These are phyloP conservation scores for Drosophila mauritiana DNA, from an alignment of 1,140 invertebrate genomes.

Conservation along the genomic window DNA sequence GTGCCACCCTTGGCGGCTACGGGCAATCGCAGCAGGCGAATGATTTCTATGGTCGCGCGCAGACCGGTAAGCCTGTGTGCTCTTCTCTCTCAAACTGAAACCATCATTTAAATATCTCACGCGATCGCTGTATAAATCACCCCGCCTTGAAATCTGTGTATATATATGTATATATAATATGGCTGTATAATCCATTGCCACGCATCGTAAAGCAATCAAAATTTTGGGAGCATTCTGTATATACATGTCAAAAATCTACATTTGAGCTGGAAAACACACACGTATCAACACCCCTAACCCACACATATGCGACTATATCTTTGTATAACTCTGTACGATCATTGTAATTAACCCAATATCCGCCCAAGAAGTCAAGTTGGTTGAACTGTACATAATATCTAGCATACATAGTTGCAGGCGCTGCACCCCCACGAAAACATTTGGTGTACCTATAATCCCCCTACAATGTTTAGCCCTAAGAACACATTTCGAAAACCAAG, in stretches of 20 bases:
- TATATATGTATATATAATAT: conserved; percentile 25
- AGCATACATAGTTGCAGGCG: conserved; percentile 19
- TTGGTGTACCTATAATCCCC: neutral
- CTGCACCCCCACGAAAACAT: conserved; percentile 31
- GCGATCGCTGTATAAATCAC: conserved; percentile 48
- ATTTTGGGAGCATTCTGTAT: conserved; percentile 46
- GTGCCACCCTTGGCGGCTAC: conserved; percentile 51
- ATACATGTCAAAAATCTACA: conserved; percentile 9
- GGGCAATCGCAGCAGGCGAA: conserved; percentile 68
- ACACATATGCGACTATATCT: conserved; percentile 24
- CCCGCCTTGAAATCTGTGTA: conserved; percentile 38
- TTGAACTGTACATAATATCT: conserved; percentile 43
- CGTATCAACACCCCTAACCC: conserved; percentile 28
- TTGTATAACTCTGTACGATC: conserved; percentile 49
- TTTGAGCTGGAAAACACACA: conserved; percentile 24
- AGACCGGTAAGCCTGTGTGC: conserved; percentile 84
- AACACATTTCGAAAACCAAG: neutral
- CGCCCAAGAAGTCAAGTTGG: conserved; percentile 18
- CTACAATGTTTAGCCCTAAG: conserved; percentile 11
- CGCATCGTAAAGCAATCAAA: conserved; percentile 43
- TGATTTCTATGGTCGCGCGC: conserved; percentile 84
- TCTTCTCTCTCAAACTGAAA: conserved; percentile 46
- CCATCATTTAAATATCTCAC: conserved; percentile 38
- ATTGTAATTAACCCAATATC: conserved; percentile 50
- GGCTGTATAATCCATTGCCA: conserved; percentile 35